These are phyloP conservation scores for Cremastobaeus sp. DNA, from an alignment of 2,888 invertebrate genomes.

Conservation along the genomic window DNA sequence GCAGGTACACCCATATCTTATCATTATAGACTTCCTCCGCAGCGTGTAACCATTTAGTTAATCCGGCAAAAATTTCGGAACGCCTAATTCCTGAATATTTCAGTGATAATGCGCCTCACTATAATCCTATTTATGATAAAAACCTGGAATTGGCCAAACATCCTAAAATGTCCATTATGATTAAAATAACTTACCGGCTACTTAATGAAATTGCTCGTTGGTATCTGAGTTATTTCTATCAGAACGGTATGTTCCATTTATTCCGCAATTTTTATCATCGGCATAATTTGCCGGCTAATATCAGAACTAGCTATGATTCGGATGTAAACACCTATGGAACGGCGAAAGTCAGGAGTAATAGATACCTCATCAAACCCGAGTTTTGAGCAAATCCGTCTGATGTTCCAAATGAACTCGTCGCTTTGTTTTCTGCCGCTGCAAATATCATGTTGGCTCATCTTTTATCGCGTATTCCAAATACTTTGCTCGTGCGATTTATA, in stretches of 20 bases:
- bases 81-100: slow-evolving; percentile 18
- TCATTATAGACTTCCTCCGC: slow-evolving; percentile 32
- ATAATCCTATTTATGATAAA: slow-evolving; percentile 26
- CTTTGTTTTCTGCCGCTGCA: slow-evolving; percentile 41
- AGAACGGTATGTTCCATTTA: too few species aligned
- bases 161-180: too few species aligned
- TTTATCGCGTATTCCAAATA: slow-evolving; percentile 53
- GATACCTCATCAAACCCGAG: slow-evolving; percentile 12
- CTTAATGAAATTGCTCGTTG: too few species aligned
- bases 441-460: slow-evolving; percentile 47
- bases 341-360: too few species aligned
- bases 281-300: too few species aligned
- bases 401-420: too few species aligned
- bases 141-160: too few species aligned
- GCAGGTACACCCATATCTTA: slow-evolving; percentile 45
- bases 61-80: slow-evolving; percentile 22
- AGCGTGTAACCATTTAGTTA: slow-evolving; percentile 32
- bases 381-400: background rate
- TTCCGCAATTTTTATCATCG: too few species aligned
- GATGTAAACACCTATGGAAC: too few species aligned
- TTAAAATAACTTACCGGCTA: too few species aligned
- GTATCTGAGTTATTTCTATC: too few species aligned
- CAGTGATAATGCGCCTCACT: slow-evolving; percentile 20
- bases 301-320: too few species aligned
- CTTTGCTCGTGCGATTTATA: slow-evolving; percentile 40